A percentile compares a stretch with the other conserved stretches of the same genome.
phyloP scores from a whole-genome alignment of 1,140 invertebrate species.

The Sarcophaga peregrina region DNA sequence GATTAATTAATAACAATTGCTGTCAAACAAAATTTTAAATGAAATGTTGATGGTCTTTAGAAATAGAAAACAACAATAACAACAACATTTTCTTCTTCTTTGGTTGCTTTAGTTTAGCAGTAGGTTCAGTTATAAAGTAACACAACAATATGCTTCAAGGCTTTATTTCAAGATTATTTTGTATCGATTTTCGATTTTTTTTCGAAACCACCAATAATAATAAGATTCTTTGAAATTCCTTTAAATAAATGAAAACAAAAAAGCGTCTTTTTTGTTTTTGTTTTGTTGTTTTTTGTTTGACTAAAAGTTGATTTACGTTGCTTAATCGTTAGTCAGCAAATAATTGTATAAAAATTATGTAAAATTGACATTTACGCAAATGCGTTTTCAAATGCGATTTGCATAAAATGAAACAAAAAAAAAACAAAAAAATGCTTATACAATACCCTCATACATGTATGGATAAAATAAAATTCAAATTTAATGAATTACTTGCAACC shows the following conservation, averaged over 20 bases:
- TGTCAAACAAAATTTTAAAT: conserved; percentile 26
- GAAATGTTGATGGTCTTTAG: conserved; percentile 11
- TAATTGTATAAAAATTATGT: background rate
- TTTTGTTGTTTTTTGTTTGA: too few species aligned
- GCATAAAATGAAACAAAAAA: background rate
- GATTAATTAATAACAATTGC: conserved; percentile 37
- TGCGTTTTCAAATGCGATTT: background rate
- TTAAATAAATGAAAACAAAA: too few species aligned
- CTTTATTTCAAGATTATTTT: too few species aligned
- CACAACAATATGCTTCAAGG: too few species aligned
- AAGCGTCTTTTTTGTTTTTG: too few species aligned
- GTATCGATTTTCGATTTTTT: too few species aligned
- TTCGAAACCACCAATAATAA: too few species aligned
- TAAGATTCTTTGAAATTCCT: too few species aligned
- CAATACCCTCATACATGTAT: too few species aligned
- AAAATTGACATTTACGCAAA: conserved; percentile 34
- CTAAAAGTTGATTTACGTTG: background rate
- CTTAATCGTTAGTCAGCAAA: background rate
- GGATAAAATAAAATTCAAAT: background rate
- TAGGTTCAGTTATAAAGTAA: too few species aligned
- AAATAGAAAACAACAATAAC: background rate
- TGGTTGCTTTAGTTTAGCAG: background rate
- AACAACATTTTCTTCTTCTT: background rate
- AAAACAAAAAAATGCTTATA: background rate
- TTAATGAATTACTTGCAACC: background rate